A percentile compares a stretch with the other conserved stretches of the same genome.
Evolutionary conservation across 2,888 invertebrate species (phyloP).

Genomic region (Callinectes sapidus): DNA sequence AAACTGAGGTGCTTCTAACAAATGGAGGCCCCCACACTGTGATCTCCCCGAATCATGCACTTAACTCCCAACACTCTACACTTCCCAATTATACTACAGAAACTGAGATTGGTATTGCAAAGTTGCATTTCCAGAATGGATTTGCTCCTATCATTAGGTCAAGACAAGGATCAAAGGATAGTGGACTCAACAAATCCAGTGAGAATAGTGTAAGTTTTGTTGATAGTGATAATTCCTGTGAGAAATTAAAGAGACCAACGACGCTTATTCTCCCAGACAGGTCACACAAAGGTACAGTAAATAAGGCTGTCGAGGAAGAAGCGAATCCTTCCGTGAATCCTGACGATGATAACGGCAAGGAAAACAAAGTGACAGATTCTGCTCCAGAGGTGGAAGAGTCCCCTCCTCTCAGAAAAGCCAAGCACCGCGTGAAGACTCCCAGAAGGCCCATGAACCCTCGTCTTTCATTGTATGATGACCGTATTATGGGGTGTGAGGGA

Average conservation of each 20-base stretch:
- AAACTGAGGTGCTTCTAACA: constrained; percentile 64
- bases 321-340: constrained; percentile 18
- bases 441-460: constrained; percentile 76
- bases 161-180: constrained; percentile 69
- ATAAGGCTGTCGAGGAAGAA: constrained; percentile 41
- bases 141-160: constrained; percentile 66
- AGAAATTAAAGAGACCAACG: constrained; percentile 67
- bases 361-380: constrained; percentile 7
- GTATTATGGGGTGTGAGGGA: constrained; percentile 84
- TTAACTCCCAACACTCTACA: constrained; percentile 55
- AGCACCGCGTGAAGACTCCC: constrained; percentile 71
- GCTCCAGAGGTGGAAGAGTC: constrained; percentile 52
- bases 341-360: constrained; percentile 24
- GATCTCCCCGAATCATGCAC: constrained; percentile 61
- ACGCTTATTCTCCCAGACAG: constrained; percentile 64
- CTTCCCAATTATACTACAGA: constrained; percentile 65
- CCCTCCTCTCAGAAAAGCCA: constrained; percentile 69
- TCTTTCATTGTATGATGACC: constrained; percentile 90
- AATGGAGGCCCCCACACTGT: constrained; percentile 67
- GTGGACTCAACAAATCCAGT: constrained; percentile 71
- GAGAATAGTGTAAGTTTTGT: constrained; percentile 70
- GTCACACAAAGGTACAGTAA: constrained; percentile 45
- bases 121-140: constrained; percentile 67
- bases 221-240: constrained; percentile 69
- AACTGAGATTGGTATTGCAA: constrained; percentile 71